Percentiles rank a stretch among this genome's conserved stretches.
Evolutionary conservation across 2,113 vertebrate genomes (phyloP).

Genomic region (Falco punctatus): DNA sequence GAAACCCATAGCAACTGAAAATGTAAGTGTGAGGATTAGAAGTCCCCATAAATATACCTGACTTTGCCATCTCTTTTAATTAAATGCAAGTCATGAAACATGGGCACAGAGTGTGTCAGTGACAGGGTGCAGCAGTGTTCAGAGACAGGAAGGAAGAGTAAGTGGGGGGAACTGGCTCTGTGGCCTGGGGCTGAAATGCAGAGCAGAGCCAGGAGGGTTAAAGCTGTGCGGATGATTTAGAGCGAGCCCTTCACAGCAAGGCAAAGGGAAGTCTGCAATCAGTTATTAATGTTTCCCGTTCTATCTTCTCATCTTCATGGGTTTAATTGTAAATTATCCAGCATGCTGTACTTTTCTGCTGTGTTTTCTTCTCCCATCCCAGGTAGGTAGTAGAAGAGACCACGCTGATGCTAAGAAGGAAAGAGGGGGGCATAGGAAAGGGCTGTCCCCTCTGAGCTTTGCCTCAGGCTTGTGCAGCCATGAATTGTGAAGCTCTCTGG

Average conservation of each 20-base stretch:
- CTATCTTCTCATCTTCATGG: background rate
- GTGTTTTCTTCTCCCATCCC: background rate
- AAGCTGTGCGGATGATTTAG: background rate
- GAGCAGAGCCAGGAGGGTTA: background rate
- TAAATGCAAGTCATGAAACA: conserved; percentile 48
- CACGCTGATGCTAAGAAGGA: background rate
- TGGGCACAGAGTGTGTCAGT: background rate
- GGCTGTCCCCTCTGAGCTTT: background rate
- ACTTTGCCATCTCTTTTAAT: conserved; percentile 44
- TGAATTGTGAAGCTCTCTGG: background rate
- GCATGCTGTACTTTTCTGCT: background rate
- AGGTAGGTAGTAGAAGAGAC: background rate
- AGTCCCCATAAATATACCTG: conserved; percentile 48
- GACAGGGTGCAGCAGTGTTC: background rate
- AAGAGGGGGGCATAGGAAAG: background rate
- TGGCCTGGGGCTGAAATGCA: background rate
- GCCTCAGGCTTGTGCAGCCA: background rate
- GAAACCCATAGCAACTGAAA: conserved; percentile 51
- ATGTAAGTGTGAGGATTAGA: conserved; percentile 15
- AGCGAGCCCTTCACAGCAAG: background rate
- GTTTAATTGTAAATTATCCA: conserved; percentile 36
- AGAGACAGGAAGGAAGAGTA: background rate
- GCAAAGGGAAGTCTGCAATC: background rate
- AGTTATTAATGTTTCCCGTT: background rate
- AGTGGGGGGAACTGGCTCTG: background rate